These are phyloP conservation scores for Strix uralensis DNA, from an alignment of 2,113 vertebrate species.

Conservation along the genomic window DNA sequence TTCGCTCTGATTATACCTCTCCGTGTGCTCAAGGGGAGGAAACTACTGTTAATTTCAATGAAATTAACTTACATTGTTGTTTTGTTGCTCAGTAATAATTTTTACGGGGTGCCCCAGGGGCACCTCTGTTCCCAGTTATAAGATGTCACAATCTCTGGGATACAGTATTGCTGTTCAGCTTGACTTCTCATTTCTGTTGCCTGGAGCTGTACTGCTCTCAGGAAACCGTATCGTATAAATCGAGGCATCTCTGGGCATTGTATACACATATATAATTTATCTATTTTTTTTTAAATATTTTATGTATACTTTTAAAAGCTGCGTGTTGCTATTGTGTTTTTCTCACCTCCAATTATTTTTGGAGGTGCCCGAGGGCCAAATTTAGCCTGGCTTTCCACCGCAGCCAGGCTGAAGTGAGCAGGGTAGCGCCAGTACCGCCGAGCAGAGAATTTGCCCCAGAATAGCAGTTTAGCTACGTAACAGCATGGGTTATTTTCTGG, in stretches of 20 bases:
- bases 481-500: background rate
- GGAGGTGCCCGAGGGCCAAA: constrained; percentile 13
- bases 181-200: constrained; percentile 58
- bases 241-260: constrained; percentile 45
- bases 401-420: background rate
- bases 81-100: constrained; percentile 71
- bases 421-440: background rate
- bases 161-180: constrained; percentile 44
- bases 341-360: constrained; percentile 60
- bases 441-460: background rate
- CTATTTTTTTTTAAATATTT: constrained; percentile 46
- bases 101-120: constrained; percentile 64
- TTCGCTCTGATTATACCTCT: constrained; percentile 58
- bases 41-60: constrained; percentile 69
- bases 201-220: constrained; percentile 61
- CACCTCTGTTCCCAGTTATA: constrained; percentile 46
- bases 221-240: constrained; percentile 18
- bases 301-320: constrained; percentile 62
- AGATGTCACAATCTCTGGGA: constrained; percentile 63
- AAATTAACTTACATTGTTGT: constrained; percentile 73
- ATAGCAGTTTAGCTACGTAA: background rate
- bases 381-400: background rate
- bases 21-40: constrained; percentile 58
- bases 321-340: constrained; percentile 19
- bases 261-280: constrained; percentile 61